Conservation (phyloP, 2,113 vertebrate species). For the Calcarius ornatus region DNA sequence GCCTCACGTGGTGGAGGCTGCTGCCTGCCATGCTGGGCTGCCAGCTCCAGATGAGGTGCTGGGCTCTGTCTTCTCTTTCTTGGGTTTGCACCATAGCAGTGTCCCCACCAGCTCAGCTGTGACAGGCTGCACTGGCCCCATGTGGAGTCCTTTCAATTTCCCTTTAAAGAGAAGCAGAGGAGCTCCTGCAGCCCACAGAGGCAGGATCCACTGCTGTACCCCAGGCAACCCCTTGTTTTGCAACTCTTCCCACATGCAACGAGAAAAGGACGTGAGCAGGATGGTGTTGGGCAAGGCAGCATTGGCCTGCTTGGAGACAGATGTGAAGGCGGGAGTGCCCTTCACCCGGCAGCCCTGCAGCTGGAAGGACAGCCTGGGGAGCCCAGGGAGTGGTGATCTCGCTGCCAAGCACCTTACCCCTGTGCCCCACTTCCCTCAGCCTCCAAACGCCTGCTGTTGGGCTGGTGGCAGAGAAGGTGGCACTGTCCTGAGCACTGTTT, state of each 20-base stretch:
- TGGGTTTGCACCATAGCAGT: background rate
- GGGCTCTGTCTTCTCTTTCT: background rate
- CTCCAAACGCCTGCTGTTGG: background rate
- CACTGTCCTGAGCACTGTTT: background rate
- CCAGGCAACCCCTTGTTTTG: background rate
- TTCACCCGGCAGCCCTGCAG: accelerated
- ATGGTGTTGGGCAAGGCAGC: background rate
- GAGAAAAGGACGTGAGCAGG: accelerated
- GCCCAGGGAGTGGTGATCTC: accelerated
- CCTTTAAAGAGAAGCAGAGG: background rate
- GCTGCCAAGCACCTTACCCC: background rate
- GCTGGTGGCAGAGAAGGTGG: background rate
- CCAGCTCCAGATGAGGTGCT: background rate
- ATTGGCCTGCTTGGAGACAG: background rate
- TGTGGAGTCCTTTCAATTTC: background rate
- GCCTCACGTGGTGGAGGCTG: background rate
- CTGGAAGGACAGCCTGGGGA: accelerated
- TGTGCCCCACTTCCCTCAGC: background rate
- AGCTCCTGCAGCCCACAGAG: background rate
- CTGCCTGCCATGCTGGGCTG: background rate
- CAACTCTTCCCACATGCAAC: accelerated
- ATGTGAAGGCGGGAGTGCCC: accelerated
- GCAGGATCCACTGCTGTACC: background rate
- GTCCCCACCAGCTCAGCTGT: background rate
- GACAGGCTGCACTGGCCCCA: accelerated